A percentile compares a stretch with the other conserved stretches of the same genome.
Conservation (phyloP, 2,797 vertebrate species). For the Sebastes diaconus region DNA sequence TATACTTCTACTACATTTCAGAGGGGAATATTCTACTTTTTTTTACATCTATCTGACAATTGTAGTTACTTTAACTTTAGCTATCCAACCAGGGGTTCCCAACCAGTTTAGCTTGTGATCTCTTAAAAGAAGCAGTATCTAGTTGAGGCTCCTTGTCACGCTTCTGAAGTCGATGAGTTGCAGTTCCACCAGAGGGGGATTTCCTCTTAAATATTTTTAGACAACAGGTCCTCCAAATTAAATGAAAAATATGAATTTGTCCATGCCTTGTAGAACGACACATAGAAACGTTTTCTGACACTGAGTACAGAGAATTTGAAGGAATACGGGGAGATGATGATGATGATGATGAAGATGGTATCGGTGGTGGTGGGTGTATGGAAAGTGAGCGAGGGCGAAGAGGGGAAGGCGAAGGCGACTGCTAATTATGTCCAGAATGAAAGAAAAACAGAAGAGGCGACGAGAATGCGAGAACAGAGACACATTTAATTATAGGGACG, state of each 20-base stretch:
- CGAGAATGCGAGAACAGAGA: slow-evolving; percentile 57
- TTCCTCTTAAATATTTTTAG: neutral
- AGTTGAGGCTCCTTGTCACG: no score
- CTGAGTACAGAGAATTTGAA: neutral
- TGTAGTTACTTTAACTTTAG: neutral
- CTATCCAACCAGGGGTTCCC: no score
- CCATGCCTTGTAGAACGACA: neutral
- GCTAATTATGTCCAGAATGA: slow-evolving; percentile 72
- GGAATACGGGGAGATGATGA: neutral
- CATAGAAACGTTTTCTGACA: neutral
- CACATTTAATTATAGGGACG: slow-evolving; percentile 62
- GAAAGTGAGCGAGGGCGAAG: slow-evolving; percentile 39
- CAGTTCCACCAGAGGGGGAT: neutral
- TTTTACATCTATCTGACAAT: neutral
- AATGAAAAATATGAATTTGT: neutral
- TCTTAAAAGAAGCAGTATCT: neutral
- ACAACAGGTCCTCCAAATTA: neutral
- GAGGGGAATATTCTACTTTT: neutral
- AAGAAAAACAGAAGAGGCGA: slow-evolving; percentile 61
- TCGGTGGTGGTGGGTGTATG: neutral
- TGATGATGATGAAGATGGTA: neutral
- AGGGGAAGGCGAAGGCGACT: slow-evolving; percentile 40
- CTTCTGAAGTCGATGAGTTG: neutral
- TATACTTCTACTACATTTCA: neutral
- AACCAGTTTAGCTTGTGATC: no score